Percentiles rank a stretch among this genome's conserved stretches.
Conservation (phyloP, 1,140 invertebrate species). For the Dinothrombium tinctorium region DNA sequence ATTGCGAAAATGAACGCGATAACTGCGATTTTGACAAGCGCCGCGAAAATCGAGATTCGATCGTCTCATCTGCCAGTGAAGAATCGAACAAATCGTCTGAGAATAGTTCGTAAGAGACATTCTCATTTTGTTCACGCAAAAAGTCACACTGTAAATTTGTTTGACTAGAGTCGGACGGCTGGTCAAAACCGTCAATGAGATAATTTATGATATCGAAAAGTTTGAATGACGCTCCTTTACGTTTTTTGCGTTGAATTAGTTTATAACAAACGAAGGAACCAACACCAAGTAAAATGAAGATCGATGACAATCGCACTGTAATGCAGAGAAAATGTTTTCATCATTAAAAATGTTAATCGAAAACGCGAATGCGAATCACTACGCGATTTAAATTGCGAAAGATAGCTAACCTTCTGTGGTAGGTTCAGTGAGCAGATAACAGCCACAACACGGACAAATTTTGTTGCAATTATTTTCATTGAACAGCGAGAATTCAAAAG, state of each 20-base stretch:
- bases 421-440: not conserved
- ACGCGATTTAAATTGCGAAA: not conserved
- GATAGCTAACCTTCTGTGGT: slow-evolving; percentile 1
- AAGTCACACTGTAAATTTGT: not conserved
- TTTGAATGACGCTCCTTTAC: too few species aligned
- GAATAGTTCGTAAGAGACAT: not conserved
- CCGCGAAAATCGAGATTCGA: not conserved
- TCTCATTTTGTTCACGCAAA: not conserved
- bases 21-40: not conserved
- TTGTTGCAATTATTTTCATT: not conserved
- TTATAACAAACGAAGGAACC: slow-evolving; percentile 20
- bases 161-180: not conserved
- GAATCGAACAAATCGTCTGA: not conserved
- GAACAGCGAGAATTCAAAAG: slow-evolving; percentile 4
- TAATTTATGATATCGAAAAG: too few species aligned
- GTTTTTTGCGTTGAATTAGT: slow-evolving; percentile 8
- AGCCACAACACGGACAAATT: slow-evolving; percentile 3
- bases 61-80: not conserved
- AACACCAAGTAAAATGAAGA: slow-evolving; percentile 19
- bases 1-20: not conserved
- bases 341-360: not conserved
- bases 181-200: not conserved
- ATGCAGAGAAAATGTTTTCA: slow-evolving; percentile 4
- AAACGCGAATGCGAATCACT: not conserved
- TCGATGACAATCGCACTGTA: slow-evolving; percentile 18